Conservation (phyloP, 2,888 invertebrate species). For the Tetrapedia diversipes region DNA sequence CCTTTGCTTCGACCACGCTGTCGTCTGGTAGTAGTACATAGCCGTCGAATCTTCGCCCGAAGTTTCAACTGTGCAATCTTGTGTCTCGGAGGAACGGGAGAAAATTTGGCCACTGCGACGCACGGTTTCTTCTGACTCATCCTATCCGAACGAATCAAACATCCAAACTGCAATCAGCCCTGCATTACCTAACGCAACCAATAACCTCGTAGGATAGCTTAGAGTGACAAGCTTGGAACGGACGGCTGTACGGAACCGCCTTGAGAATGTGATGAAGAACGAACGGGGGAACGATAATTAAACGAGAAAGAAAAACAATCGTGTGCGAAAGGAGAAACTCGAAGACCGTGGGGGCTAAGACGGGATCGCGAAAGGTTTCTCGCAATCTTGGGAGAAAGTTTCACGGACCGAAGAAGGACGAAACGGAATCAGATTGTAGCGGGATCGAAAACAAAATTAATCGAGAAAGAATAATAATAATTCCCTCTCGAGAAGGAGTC, state of each 20-base stretch:
- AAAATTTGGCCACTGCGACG: slow-evolving; percentile 15
- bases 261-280: slow-evolving; percentile 43
- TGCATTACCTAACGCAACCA: slow-evolving; percentile 55
- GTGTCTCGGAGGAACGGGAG: background rate
- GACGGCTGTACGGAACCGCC: slow-evolving; percentile 74
- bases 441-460: background rate
- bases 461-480: background rate
- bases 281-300: slow-evolving; percentile 16
- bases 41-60: background rate
- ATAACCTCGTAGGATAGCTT: slow-evolving; percentile 80
- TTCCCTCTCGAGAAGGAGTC: background rate
- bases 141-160: slow-evolving; percentile 20
- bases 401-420: background rate
- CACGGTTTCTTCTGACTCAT: slow-evolving; percentile 65
- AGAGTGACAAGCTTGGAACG: slow-evolving; percentile 72
- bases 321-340: slow-evolving; percentile 29
- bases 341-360: slow-evolving; percentile 50
- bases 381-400: slow-evolving; percentile 48
- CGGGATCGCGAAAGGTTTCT: slow-evolving; percentile 49
- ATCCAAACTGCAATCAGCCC: background rate
- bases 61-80: background rate
- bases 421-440: too few species aligned
- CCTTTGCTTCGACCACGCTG: background rate
- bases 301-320: background rate
- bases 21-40: background rate